Percentiles rank a stretch among this genome's conserved stretches.
Evolutionary conservation across 2,797 vertebrate species (phyloP).

Genomic region (Galagoides demidoff): DNA sequence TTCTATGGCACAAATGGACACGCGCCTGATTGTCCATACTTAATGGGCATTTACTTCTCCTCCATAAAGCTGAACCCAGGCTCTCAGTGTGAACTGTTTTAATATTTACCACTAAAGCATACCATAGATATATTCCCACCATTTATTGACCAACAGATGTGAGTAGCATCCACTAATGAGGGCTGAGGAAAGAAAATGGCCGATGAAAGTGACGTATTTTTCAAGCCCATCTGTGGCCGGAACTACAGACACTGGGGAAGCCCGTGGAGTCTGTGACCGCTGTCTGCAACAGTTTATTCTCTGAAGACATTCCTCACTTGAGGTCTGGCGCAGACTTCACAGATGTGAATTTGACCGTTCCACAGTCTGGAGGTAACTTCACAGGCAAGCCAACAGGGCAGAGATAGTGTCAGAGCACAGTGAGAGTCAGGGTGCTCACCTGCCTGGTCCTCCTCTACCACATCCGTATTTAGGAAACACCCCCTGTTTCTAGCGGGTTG

Average conservation of each 20-base stretch:
- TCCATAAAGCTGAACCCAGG: too few relatives aligned
- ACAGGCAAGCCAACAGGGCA: too few relatives aligned
- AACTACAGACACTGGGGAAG: not conserved
- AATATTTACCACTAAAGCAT: not conserved
- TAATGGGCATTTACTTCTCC: fast-evolving
- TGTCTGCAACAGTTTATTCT: not conserved
- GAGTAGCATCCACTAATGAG: fast-evolving
- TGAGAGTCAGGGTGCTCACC: fast-evolving
- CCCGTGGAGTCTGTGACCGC: fast-evolving
- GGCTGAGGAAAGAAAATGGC: not conserved
- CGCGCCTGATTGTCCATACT: fast-evolving
- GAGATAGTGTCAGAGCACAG: fast-evolving
- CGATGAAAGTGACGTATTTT: fast-evolving
- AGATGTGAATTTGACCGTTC: too few relatives aligned
- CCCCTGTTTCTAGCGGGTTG: too few relatives aligned
- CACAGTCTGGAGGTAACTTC: not conserved
- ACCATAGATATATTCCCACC: not conserved
- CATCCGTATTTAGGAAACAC: fast-evolving
- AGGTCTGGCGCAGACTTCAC: too few relatives aligned
- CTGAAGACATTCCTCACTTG: not conserved
- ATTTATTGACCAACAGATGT: not conserved
- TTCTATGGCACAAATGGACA: too few relatives aligned
- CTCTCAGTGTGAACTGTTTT: fast-evolving
- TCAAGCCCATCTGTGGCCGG: too few relatives aligned
- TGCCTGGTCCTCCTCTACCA: fast-evolving